phyloP scores from a whole-genome alignment of 2,888 invertebrate species.

The Meteorus colon region DNA sequence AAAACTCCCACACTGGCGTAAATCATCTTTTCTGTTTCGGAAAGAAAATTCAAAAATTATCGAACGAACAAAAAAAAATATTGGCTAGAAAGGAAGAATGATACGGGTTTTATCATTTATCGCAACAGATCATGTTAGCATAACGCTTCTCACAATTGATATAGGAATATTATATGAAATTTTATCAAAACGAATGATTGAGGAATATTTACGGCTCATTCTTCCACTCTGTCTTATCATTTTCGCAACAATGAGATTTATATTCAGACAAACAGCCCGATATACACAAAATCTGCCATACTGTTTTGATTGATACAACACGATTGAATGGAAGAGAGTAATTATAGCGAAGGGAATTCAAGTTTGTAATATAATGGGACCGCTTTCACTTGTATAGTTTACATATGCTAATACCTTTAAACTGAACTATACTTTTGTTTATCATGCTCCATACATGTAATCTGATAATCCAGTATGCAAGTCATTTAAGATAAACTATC shows the following conservation, averaged over 20 bases:
- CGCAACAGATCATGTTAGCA: background rate
- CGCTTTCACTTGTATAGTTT: background rate
- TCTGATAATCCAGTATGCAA: conserved; percentile 8
- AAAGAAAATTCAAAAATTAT: conserved; percentile 5
- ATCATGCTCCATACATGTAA: background rate
- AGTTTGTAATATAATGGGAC: background rate
- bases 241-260: too few species aligned
- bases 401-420: background rate
- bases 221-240: background rate
- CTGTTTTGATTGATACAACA: too few species aligned
- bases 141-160: background rate
- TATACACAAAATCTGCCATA: too few species aligned
- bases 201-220: background rate
- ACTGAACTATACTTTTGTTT: background rate
- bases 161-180: background rate
- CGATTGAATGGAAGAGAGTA: too few species aligned
- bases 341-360: too few species aligned
- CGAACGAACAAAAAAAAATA: background rate
- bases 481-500: background rate
- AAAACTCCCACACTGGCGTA: conserved; percentile 52
- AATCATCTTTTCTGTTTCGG: conserved; percentile 54
- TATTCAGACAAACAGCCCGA: too few species aligned
- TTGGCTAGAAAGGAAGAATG: background rate
- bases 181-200: background rate
- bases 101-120: background rate